Evolutionary conservation across 1,140 invertebrate genomes (phyloP), one percentile per base, ranked within the genome.

Genomic region (Chironomus striatipennis): DNA sequence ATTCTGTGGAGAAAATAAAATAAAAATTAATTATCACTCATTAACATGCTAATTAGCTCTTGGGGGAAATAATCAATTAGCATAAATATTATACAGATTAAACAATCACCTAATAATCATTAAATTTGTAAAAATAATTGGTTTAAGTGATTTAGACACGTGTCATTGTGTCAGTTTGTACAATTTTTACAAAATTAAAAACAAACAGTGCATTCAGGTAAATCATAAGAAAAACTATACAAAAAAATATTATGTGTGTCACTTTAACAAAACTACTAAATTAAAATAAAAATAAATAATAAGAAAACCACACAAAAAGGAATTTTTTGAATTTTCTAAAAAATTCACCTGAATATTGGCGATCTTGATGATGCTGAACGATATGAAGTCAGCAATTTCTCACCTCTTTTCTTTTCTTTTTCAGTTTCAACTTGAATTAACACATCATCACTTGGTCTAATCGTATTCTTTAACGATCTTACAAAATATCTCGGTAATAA

Each of bases 401-500:
- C 86, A 84, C 86, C 86, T 84, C 83, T 84, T 79, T 83, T 82
- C 75, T 79, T 77, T 73, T 83, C 81, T 74, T 80, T 81, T 76
- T 83, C 81, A 77, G 82, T 81, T 15, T 82, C 80, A 43, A 88
- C 76, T 15, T 88, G 77, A 34, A 86, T 86, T 76, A 82, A 82
- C 8, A 83, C 84, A 72, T 87, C 85, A 75, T 87, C 87, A 76
- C 85, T 84, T 8, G 88, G 87, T 76, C 78, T 83, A 7, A 87
- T 76, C 2, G 84, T 80, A 7, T 82, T 86, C 76, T 85, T 79
- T 72, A 86, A 70, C 65, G 82, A 80, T 20, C 81, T 81, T 65
- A 85, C 80, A 9, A 79, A 77, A 83, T 87, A 96, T 95, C 95
- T 92, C 57, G 95, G 96, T 77, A 95, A 83, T 42, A 96, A 84